A percentile compares a stretch with the other conserved stretches of the same genome.
phyloP scores from a whole-genome alignment of 2,888 invertebrate species.

The Limnephilus lunatus region DNA sequence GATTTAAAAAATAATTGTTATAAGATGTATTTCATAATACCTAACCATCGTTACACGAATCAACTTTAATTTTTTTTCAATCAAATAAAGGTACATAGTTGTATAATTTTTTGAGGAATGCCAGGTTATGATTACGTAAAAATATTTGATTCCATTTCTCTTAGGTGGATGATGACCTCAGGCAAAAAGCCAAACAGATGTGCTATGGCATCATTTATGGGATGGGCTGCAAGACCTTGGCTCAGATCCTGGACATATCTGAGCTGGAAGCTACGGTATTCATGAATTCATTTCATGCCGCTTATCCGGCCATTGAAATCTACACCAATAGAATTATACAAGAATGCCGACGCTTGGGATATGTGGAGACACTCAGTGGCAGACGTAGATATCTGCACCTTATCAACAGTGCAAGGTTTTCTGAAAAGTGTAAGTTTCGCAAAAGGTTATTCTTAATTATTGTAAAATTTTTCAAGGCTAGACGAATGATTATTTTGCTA shows the following conservation, averaged over 20 bases:
- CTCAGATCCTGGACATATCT: conserved; percentile 86
- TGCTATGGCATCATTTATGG: conserved; percentile 99
- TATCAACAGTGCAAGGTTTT: conserved; percentile 80
- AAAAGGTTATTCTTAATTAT: not conserved
- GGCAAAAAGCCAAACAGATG: conserved; percentile 93
- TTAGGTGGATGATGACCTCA: conserved; percentile 84
- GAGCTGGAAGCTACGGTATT: conserved; percentile 89
- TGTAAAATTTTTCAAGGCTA: not conserved
- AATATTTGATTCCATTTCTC: not conserved
- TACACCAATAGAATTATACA: conserved; percentile 78
- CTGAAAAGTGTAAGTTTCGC: conserved; percentile 78
- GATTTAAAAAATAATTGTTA: too few species aligned
- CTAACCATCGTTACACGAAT: not conserved
- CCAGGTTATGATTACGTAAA: too few species aligned
- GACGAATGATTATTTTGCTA: not conserved
- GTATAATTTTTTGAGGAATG: too few species aligned
- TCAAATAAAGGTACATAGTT: too few species aligned
- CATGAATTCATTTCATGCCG: conserved; percentile 87
- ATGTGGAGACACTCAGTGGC: conserved; percentile 89
- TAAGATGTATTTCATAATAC: too few species aligned
- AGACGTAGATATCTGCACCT: conserved; percentile 87
- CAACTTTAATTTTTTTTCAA: not conserved
- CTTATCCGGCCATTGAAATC: conserved; percentile 83
- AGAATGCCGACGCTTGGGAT: conserved; percentile 84
- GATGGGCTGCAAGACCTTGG: conserved; percentile 91